Evolutionary conservation across 1,140 invertebrate species (phyloP), one percentile per base, ranked within the genome.

Genomic region (Eumaeus atala): DNA sequence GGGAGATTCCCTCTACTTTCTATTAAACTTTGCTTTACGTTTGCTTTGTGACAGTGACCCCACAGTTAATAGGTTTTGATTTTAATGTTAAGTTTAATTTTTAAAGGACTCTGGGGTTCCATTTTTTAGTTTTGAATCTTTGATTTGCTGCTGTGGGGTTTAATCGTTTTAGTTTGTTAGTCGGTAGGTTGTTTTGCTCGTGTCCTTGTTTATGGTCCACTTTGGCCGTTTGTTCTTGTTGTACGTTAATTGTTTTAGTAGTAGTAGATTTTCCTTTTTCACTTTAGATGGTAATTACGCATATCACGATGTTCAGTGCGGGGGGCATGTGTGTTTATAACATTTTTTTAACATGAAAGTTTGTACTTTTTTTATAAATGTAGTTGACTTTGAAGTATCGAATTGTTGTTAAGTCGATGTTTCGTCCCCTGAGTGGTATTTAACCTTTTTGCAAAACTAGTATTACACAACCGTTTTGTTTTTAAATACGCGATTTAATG

Each of bases 271-370:
- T 60, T 65, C 61, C 70, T 67, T 70, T 65, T 66, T 76, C 53
- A 64, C 74, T 77, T 81, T 79, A 79, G 76, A 75, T 71, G 64
- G 71, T 78, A 79, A 77, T 80, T 77, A 78, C 66, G 67, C 78
- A 77, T 79, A 80, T 82, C 75, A 82, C 75, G 67, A 70, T 61
- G 57, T 66, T 59, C 33, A 50, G 28, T 35, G 16, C 48, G 28
- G 48, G 34, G 34, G 48, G 28, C 28, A 35, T 34, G 9, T 33
- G 48, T 50, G 28, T 34, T 35, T 35, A 36, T 50, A 35, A 35
- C 14, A 35, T 9, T 35, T 50, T 50, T 50, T 35, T 12, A 34
- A 50, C 48, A 9, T 50, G 14, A 50, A 50, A 34, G 9, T 50
- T 14, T 50, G 12, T 50, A 50, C 34, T 50, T 50, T 50, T 10